Percentiles rank a stretch among this genome's conserved stretches.
Conservation (phyloP, 1,140 invertebrate genomes). For the Xylocopa sonorina region DNA sequence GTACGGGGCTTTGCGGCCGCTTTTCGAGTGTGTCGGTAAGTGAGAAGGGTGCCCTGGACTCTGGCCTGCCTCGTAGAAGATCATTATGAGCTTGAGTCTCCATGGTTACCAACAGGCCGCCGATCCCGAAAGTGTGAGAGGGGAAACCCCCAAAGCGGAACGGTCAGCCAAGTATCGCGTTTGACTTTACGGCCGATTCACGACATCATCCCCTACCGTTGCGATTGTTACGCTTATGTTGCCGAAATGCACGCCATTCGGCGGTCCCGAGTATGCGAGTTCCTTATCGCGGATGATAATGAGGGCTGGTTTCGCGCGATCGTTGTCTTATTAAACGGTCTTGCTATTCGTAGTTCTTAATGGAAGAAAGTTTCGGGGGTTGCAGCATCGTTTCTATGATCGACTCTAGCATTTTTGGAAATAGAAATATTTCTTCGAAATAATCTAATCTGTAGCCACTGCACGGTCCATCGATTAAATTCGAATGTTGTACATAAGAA, state of each 20-base stretch:
- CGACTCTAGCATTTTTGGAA: no score
- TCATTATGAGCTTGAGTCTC: constrained; percentile 81
- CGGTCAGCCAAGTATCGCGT: constrained; percentile 79
- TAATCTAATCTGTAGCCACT: no score
- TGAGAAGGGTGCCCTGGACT: constrained; percentile 76
- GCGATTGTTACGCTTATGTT: constrained; percentile 76
- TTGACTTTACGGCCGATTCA: constrained; percentile 78
- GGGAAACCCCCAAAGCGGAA: constrained; percentile 71
- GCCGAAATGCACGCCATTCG: no score
- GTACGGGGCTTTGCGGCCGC: constrained; percentile 68
- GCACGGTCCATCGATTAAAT: no score
- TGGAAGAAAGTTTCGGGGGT: no score
- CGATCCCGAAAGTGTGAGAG: constrained; percentile 70
- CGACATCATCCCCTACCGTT: neutral
- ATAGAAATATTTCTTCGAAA: no score
- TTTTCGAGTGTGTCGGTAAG: constrained; percentile 77
- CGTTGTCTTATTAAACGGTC: neutral
- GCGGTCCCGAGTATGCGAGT: no score
- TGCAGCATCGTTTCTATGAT: no score
- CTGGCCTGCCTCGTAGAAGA: constrained; percentile 74
- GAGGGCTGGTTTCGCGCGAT: neutral
- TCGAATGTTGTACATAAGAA: no score
- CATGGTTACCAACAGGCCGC: constrained; percentile 78
- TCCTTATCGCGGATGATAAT: neutral
- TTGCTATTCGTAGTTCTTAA: no score